Evolutionary conservation across 2,888 invertebrate species (phyloP), one percentile per base, ranked within the genome.

Genomic region (Ochropleura leucogaster): DNA sequence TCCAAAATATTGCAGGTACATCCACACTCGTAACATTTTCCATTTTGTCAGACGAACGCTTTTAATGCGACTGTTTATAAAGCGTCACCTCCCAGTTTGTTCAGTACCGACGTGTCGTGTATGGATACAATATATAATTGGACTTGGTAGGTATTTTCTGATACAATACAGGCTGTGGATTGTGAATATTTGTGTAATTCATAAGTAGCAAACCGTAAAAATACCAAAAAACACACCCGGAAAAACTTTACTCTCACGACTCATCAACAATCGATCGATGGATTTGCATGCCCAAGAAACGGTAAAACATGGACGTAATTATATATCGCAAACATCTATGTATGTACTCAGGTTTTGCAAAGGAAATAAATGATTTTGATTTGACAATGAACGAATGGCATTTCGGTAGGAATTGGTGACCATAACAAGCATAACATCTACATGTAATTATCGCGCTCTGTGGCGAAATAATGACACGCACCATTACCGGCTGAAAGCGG

Each of bases 1-100:
- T 59, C 64, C 44, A 51, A 62, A 74, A 74, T 84, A 70, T 67
- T 40, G 55, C 67, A 49, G 46, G 44, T 14, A 20, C 51, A 51
- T 7, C 12, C 60, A 62, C n/a, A n/a, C 42, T 42, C 46, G 42
- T 55, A 20, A 68, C 20, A 46, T 68, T 40, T 44, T 64, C 40
- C 59, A 68, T 46, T 53, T 62, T 63, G 46, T 20, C 16, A 42
- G 30, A 46, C 74, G 60, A 8, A 20, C 42, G 42, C 18, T 74
- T 72, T 80, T 30, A 44, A 44, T 67, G 3, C 18, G 10, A 67
- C 20, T 42, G n/a, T 62, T 44, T 73, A 30, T n/a, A 59, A 12
- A 51, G 49, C 66, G 9, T 46, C 57, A 44, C n/a, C 46, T n/a
- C 4, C 10, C 12, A 14, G n/a, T 20, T 60, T 64, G 18, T 51